These are phyloP conservation scores for Cottus gobio DNA, from an alignment of 2,113 vertebrate species.

Conservation along the genomic window DNA sequence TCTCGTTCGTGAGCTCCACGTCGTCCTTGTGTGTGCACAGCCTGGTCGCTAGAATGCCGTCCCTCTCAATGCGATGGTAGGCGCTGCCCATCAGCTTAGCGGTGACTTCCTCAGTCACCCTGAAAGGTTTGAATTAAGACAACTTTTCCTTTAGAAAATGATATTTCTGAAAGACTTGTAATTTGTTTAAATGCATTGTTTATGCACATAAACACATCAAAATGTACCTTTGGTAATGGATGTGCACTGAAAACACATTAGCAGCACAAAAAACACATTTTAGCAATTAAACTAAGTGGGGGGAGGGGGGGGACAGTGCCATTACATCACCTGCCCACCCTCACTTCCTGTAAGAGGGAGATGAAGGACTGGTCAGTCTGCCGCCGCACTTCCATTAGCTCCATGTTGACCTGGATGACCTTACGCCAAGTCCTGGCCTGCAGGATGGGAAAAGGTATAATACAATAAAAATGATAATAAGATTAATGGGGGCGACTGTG, in stretches of 20 bases:
- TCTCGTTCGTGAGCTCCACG: slow-evolving; percentile 93
- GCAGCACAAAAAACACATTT: neutral
- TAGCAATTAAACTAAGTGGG: neutral
- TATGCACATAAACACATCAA: neutral
- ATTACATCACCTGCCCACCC: slow-evolving; percentile 89
- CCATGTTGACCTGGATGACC: slow-evolving; percentile 93
- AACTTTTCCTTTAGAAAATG: neutral
- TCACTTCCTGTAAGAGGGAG: slow-evolving; percentile 90
- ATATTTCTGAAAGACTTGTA: neutral
- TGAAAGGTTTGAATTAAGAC: slow-evolving; percentile 61
- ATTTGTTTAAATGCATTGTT: neutral
- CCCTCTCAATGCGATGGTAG: slow-evolving; percentile 86
- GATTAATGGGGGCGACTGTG: too few relatives aligned
- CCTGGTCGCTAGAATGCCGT: slow-evolving; percentile 94
- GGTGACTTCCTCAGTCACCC: slow-evolving; percentile 92
- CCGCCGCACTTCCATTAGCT: slow-evolving; percentile 91
- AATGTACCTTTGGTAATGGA: neutral
- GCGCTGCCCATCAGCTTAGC: slow-evolving; percentile 84
- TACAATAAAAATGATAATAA: neutral
- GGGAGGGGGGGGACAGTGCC: too few relatives aligned
- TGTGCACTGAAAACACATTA: neutral
- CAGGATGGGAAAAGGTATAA: neutral
- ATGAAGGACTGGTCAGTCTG: slow-evolving; percentile 93
- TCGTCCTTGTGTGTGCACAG: slow-evolving; percentile 98
- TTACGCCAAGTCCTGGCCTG: slow-evolving; percentile 94